Evolutionary conservation across 2,113 vertebrate genomes (phyloP).

Genomic region (Tragelaphus buxtoni): DNA sequence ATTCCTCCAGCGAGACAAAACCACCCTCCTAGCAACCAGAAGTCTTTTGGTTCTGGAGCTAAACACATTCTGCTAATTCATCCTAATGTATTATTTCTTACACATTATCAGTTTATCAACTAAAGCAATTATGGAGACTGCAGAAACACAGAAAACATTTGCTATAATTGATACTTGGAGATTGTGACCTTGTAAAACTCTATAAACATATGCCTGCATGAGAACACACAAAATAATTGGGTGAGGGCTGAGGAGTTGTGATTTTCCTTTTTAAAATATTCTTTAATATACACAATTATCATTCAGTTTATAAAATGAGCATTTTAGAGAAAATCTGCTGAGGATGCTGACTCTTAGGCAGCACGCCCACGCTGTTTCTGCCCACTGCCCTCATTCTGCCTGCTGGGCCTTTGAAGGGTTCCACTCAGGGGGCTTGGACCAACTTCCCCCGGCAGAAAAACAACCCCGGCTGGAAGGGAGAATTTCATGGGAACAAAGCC

Average conservation of each 20-base stretch:
- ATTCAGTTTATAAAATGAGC: background rate
- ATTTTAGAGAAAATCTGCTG: background rate
- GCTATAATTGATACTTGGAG: background rate
- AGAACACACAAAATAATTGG: background rate
- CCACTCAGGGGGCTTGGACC: background rate
- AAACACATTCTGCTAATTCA: background rate
- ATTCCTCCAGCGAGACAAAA: background rate
- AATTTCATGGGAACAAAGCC: background rate
- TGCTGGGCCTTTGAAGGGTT: background rate
- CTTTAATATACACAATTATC: background rate
- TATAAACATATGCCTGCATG: background rate
- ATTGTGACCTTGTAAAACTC: background rate
- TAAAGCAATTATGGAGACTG: background rate
- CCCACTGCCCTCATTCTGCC: background rate
- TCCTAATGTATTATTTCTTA: background rate
- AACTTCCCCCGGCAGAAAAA: background rate
- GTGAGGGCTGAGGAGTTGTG: too few species aligned
- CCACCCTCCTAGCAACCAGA: background rate
- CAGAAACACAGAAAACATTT: background rate
- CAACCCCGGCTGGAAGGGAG: background rate
- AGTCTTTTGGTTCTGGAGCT: background rate
- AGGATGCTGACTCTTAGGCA: background rate
- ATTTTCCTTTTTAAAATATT: background rate
- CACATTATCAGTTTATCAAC: background rate
- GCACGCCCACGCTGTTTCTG: fast-evolving